Evolutionary conservation across 2,888 invertebrate genomes (phyloP), one percentile per base, ranked within the genome.

Genomic region (Pherbina coryleti): DNA sequence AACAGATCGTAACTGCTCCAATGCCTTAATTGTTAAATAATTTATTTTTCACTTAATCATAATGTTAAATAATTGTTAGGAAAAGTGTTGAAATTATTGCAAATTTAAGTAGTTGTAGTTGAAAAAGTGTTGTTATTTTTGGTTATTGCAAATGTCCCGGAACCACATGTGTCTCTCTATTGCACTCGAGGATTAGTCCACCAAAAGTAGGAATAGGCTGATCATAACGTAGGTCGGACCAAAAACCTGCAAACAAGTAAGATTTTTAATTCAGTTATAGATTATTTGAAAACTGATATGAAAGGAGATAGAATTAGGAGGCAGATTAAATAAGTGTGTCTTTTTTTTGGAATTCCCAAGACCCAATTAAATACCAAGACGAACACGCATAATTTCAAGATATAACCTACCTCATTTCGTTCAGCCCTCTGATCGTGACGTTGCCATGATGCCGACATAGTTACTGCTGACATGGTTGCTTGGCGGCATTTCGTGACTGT

Each of bases 21-120:
- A 82, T 84, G 85, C 85, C 80, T 84, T 86, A 86, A 86, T 86
- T 85, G 86, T 86, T 84, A 84, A 86, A 83, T 84, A 86, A 86
- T 86, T 84, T 86, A 84, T 83, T 82, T 84, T 82, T 82, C 81
- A 79, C 22, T 31, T 69, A 70, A 8, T 55, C 17, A 22, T 55
- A 55, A 66, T n/a, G 34, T 37, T 49, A 60, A 73, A 55, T 67
- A 75, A 28, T 75, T 55, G 51, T 67, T 44, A 67, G 75, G 66
- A 75, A 28, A 53, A 69, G 64, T 72, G 62, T 74, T 71, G 22
- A 74, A 60, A 67, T 77, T 77, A 77, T 74, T 77, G 77, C 77
- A 71, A 69, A 77, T 74, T 74, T 28, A 69, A 55, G 9, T 55
- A 57, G 72, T 19, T 31, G 44, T 75, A 19, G 64, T n/a, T n/a